Evolutionary conservation across 2,113 vertebrate genomes (phyloP), one percentile per base, ranked within the genome.

Genomic region (Aptenodytes forsteri): DNA sequence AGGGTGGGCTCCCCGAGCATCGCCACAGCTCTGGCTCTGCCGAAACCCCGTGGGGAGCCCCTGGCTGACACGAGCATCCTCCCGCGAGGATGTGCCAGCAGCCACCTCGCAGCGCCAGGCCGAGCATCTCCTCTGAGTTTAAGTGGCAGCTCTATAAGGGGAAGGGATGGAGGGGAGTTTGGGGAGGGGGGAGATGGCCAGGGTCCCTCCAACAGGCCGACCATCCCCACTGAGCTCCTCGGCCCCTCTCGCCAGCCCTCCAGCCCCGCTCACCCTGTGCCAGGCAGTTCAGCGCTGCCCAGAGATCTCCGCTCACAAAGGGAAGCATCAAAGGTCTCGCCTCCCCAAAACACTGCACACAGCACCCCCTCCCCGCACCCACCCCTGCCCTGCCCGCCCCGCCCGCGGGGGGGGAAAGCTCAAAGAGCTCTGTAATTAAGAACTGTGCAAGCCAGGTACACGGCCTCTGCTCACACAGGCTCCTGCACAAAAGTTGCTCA

Each of bases 41-140:
- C 20, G 1, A 59, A 54, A 16, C 13, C 54, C 70, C 1, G 0
- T 1, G 11, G 7, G 49, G 22, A 23, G 21, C 6, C 47, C 65
- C 4, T 1, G 47, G 55, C 32, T 3, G 6, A 27, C 14, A 13
- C 9, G 2, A 2, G 9, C 14, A 6, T 3, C 7, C 32, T 12
- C 34, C 20, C 27, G 0, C 5, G 2, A 23, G 36, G 22, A 67
- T 1, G 8, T 1, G 23, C 21, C 21, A 0, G 17, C 23, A 13
- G 54, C 8, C 27, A n/a, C 49, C 40, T 10, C 2, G 0, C 1
- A 4, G 69, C 1, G 30, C 64, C 56, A 7, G 16, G 34, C 3
- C 0, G 2, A 18, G 29, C 29, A 7, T 7, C 25, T 2, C 84
- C 61, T 42, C 38, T 0, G 0, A 21, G 25, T 17, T 23, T 13